Evolutionary conservation across 1,140 invertebrate species (phyloP).

Genomic region (Drosophila carrolli): DNA sequence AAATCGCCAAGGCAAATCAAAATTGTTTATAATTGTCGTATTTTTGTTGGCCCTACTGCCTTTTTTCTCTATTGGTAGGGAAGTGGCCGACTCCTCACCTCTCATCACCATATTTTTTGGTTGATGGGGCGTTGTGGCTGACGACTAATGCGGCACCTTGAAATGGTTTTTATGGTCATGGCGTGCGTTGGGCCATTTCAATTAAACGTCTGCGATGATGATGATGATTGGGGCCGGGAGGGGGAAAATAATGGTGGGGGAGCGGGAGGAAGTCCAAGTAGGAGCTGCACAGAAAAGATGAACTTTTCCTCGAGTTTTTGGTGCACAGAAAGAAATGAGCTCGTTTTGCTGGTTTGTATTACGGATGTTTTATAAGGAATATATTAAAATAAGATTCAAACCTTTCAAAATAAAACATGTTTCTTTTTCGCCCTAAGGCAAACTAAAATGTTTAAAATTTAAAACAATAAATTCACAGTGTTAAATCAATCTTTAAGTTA

Average conservation of each 20-base stretch:
- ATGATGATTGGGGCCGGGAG: constrained; percentile 27
- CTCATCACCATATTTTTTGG: constrained; percentile 23
- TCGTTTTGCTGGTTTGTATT: too few relatives aligned
- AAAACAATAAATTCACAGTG: too few relatives aligned
- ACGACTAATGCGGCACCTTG: constrained; percentile 80
- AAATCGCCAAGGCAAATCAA: constrained; percentile 69
- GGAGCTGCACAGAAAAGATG: constrained; percentile 7
- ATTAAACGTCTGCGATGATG: constrained; percentile 65
- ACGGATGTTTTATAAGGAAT: too few relatives aligned
- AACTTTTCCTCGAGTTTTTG: constrained; percentile 6
- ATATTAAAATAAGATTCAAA: too few relatives aligned
- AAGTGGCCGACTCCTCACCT: constrained; percentile 11
- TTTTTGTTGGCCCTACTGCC: constrained; percentile 15
- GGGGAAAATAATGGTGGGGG: neutral
- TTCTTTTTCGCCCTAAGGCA: too few relatives aligned
- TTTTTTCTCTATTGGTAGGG: neutral
- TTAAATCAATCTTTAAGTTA: neutral
- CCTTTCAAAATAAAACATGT: too few relatives aligned
- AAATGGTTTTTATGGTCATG: constrained; percentile 72
- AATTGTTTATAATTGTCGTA: constrained; percentile 81
- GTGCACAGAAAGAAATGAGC: constrained; percentile 1
- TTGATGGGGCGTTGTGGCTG: constrained; percentile 61
- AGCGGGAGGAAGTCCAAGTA: constrained; percentile 8
- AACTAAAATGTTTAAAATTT: too few relatives aligned
- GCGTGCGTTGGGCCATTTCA: constrained; percentile 78